These are phyloP conservation scores for Takifugu flavidus DNA, from an alignment of 2,113 vertebrate genomes.

Conservation along the genomic window DNA sequence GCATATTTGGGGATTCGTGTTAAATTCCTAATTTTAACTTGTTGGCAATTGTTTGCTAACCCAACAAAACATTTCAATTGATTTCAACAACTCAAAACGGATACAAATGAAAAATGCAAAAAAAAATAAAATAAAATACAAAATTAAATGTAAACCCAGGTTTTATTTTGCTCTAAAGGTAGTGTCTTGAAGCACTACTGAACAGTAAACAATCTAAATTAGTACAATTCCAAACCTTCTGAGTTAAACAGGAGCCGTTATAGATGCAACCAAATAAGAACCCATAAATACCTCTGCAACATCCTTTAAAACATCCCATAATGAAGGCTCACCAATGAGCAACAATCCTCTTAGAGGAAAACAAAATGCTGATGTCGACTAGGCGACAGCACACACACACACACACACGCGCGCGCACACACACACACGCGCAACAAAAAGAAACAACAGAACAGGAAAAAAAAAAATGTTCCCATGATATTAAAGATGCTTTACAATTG, in stretches of 20 bases:
- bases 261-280: constrained; percentile 95
- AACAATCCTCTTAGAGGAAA: constrained; percentile 99
- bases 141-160: constrained; percentile 98
- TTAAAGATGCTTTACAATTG: constrained; percentile 94
- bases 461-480: constrained; percentile 90
- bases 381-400: constrained; percentile 96
- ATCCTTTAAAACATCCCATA: constrained; percentile 88
- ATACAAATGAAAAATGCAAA: constrained; percentile 69
- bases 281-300: constrained; percentile 98
- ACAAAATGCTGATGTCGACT: constrained; percentile 99
- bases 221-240: constrained; percentile 88
- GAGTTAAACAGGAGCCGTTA: constrained; percentile 93
- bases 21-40: constrained; percentile 70
- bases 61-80: constrained; percentile 39
- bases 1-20: constrained; percentile 69
- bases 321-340: constrained; percentile 99
- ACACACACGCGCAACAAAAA: constrained; percentile 62
- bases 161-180: constrained; percentile 91
- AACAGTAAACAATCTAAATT: constrained; percentile 99
- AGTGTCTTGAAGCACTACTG: constrained; percentile 98
- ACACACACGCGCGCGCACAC: constrained; percentile 64
- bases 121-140: constrained; percentile 83
- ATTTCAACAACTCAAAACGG: constrained; percentile 60
- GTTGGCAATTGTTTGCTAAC: constrained; percentile 60
- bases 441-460: constrained; percentile 69